Percentiles rank a stretch among this genome's conserved stretches.
Conservation (phyloP, 2,113 vertebrate species). For the Erythrocebus patas region DNA sequence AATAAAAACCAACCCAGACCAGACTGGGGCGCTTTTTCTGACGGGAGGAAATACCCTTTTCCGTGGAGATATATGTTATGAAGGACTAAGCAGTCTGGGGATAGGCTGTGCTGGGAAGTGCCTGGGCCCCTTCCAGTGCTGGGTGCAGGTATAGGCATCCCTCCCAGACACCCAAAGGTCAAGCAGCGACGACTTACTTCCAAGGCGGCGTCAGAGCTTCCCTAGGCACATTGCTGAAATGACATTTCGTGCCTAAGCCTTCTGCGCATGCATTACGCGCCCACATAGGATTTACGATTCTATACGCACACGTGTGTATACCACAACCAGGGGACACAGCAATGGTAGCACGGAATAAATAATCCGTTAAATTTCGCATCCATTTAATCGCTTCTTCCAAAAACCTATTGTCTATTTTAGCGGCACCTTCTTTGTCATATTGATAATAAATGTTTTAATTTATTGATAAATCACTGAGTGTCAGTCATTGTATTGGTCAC, state of each 20-base stretch:
- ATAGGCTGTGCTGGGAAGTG: slow-evolving; percentile 6
- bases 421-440: neutral
- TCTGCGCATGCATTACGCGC: neutral
- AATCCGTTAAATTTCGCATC: neutral
- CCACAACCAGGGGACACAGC: neutral
- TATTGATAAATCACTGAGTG: neutral
- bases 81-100: neutral
- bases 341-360: neutral
- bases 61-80: neutral
- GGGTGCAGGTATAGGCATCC: slow-evolving; percentile 68
- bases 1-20: neutral
- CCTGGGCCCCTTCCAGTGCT: slow-evolving; percentile 63
- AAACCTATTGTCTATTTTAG: neutral
- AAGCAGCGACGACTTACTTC: slow-evolving; percentile 44
- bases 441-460: neutral
- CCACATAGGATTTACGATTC: neutral
- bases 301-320: neutral
- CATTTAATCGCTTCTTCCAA: neutral
- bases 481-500: neutral
- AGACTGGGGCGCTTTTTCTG: neutral
- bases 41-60: neutral
- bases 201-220: slow-evolving; percentile 57
- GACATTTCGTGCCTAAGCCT: slow-evolving; percentile 48
- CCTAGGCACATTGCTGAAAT: slow-evolving; percentile 65
- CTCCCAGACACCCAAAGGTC: slow-evolving; percentile 68